Evolutionary conservation across 2,797 vertebrate genomes (phyloP).

Genomic region (Leptatherina wallacei): DNA sequence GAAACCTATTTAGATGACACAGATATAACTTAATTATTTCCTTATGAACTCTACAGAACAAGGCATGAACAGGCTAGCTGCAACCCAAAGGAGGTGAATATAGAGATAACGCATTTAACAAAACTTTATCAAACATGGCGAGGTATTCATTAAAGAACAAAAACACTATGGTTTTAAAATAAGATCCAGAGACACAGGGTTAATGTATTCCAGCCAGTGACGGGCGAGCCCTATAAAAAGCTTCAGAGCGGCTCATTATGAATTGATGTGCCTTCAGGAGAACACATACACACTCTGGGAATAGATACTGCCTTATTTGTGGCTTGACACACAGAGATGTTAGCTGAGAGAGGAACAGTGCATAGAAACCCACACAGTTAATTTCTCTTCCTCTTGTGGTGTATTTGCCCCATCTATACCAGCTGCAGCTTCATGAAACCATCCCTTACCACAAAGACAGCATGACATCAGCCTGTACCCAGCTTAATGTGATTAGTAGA

Average conservation of each 20-base stretch:
- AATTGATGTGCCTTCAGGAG: constrained; percentile 45
- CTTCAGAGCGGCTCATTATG: constrained; percentile 48
- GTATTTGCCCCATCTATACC: constrained; percentile 21
- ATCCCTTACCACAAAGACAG: constrained; percentile 2
- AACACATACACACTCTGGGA: constrained; percentile 10
- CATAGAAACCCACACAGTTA: constrained; percentile 19
- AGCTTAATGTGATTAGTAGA: constrained; percentile 49
- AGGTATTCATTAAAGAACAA: constrained; percentile 42
- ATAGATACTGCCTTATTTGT: constrained; percentile 23
- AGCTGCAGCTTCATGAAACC: constrained; percentile 21
- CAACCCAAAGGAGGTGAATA: constrained; percentile 32
- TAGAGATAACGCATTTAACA: constrained; percentile 27
- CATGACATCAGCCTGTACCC: constrained; percentile 54
- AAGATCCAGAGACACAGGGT: constrained; percentile 36
- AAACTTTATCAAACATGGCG: constrained; percentile 20
- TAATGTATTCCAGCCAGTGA: constrained; percentile 36
- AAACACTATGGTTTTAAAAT: constrained; percentile 18
- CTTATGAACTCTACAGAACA: constrained; percentile 28
- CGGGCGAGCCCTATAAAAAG: constrained; percentile 43
- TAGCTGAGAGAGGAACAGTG: constrained; percentile 35
- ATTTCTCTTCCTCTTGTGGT: constrained; percentile 36
- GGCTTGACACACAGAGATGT: constrained; percentile 12
- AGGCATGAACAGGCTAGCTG: constrained; percentile 14
- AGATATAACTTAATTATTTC: background rate
- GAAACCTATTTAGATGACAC: background rate